Conservation (phyloP, 2,888 invertebrate species). For the Pharmacophagus antenor region DNA sequence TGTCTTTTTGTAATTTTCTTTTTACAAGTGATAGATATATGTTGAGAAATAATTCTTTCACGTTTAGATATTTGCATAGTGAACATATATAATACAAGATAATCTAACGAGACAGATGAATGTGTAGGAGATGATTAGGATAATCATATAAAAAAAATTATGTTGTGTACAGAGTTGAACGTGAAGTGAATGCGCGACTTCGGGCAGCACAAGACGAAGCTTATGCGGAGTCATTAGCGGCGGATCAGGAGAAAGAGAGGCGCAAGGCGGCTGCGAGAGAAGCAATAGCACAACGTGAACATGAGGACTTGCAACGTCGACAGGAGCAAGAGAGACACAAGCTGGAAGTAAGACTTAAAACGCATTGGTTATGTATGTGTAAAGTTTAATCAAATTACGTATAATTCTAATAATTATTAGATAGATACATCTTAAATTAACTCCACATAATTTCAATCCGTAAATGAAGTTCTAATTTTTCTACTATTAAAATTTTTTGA, state of each 20-base stretch:
- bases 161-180: conserved; percentile 84
- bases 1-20: no score
- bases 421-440: no score
- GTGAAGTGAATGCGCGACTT: conserved; percentile 91
- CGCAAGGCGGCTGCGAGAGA: conserved; percentile 74
- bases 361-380: not conserved
- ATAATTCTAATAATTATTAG: no score
- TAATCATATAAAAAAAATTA: not conserved
- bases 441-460: no score
- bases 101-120: no score
- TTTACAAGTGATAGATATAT: no score
- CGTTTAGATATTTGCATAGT: no score
- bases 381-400: not conserved
- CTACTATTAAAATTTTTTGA: no score
- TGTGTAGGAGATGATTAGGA: no score
- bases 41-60: no score
- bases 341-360: conserved; percentile 35
- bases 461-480: no score
- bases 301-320: conserved; percentile 59
- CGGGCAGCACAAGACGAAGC: conserved; percentile 96
- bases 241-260: conserved; percentile 97
- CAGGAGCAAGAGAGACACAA: conserved; percentile 49
- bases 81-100: no score
- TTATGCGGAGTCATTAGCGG: conserved; percentile 92
- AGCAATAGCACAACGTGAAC: conserved; percentile 56